Conservation (phyloP, 2,113 vertebrate genomes). For the Carassius gibelio region DNA sequence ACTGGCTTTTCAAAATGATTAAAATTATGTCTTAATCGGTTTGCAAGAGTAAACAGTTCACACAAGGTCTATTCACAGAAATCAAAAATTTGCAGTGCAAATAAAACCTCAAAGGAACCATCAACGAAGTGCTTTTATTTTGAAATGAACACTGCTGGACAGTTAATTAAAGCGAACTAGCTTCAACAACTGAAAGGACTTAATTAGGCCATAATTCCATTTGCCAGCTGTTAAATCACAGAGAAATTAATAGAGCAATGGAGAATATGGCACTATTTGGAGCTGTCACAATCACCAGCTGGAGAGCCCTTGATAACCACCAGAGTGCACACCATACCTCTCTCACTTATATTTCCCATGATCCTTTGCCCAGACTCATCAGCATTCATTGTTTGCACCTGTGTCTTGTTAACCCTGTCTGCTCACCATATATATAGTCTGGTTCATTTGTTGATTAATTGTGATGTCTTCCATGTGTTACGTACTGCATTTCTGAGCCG, state of each 20-base stretch:
- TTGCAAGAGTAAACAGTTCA: background rate
- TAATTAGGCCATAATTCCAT: background rate
- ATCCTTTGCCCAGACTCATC: no score
- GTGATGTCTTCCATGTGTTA: no score
- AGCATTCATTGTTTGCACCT: no score
- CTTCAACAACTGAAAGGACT: background rate
- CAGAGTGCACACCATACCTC: no score
- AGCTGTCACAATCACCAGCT: background rate
- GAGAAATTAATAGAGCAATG: conserved; percentile 1
- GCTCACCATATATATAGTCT: no score
- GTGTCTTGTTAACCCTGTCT: no score
- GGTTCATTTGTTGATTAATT: no score
- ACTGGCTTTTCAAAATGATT: background rate
- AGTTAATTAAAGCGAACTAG: background rate
- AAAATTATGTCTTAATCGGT: background rate
- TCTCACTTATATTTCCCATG: no score
- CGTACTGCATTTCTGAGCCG: no score
- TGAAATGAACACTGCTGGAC: conserved; percentile 25
- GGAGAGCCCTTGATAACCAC: no score
- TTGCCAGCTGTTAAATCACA: conserved; percentile 21
- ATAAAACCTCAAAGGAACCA: background rate
- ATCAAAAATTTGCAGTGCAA: background rate
- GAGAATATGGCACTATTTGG: conserved; percentile 4
- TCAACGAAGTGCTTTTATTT: conserved; percentile 4
- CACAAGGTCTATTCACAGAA: background rate